Percentiles rank a stretch among this genome's conserved stretches.
Conservation (phyloP, 35 echinoderm and acorn worm species). For the Amphiura filiformis region DNA sequence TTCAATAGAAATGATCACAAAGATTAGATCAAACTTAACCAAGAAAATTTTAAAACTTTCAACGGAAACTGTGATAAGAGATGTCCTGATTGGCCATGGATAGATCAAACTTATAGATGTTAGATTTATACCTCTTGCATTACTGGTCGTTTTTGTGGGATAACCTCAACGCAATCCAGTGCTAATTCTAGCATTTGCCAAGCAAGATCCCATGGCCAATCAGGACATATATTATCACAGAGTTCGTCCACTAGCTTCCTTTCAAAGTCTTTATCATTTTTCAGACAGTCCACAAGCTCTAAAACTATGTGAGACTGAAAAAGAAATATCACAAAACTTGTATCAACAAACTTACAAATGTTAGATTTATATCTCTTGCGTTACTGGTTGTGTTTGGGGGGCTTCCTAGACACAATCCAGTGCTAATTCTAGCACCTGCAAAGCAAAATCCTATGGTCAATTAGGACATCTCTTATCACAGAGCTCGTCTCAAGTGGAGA, state of each 20-base stretch:
- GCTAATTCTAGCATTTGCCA: slow-evolving; percentile 24
- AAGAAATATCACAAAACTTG: no score
- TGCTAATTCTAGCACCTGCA: no score
- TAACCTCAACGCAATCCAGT: slow-evolving; percentile 14
- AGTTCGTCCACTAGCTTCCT: background rate
- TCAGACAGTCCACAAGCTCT: background rate
- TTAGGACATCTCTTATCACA: no score
- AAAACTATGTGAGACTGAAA: background rate
- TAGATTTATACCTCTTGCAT: slow-evolving; percentile 64
- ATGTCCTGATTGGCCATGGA: background rate
- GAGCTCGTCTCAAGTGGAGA: no score
- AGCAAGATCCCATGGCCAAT: slow-evolving; percentile 58
- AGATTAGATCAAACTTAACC: background rate
- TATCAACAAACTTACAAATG: no score
- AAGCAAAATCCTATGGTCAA: no score
- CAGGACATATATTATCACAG: slow-evolving; percentile 43
- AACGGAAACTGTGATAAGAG: no score
- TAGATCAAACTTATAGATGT: background rate
- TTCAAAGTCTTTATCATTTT: background rate
- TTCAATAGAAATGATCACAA: background rate
- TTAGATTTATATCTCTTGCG: no score
- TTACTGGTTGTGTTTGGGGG: no score
- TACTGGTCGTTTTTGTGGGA: slow-evolving; percentile 56
- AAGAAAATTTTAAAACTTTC: background rate
- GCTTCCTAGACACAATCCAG: no score